A percentile compares a stretch with the other conserved stretches of the same genome.
Evolutionary conservation across 2,797 vertebrate species (phyloP).

Genomic region (Cuculus canorus): DNA sequence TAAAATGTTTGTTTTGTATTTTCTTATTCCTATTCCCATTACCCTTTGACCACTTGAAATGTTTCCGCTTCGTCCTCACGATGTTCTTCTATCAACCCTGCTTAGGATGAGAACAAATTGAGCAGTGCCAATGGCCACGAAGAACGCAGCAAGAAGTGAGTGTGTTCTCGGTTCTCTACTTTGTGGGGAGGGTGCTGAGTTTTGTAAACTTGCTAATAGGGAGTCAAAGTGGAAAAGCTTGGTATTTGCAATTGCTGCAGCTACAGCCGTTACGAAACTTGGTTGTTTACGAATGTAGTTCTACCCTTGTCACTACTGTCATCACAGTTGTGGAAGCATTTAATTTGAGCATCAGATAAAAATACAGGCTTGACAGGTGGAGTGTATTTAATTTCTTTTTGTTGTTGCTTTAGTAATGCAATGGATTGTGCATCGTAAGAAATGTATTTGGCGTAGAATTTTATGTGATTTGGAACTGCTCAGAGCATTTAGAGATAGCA

Average conservation of each 20-base stretch:
- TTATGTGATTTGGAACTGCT: not conserved
- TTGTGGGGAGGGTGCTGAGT: not conserved
- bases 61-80: constrained; percentile 96
- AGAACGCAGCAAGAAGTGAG: constrained; percentile 95
- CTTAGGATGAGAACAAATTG: constrained; percentile 98
- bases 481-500: not conserved
- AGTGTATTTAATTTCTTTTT: not conserved
- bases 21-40: constrained; percentile 93
- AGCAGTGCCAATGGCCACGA: constrained; percentile 92
- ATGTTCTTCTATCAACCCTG: constrained; percentile 99
- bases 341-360: not conserved
- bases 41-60: constrained; percentile 97
- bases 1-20: constrained; percentile 92
- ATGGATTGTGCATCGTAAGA: not conserved
- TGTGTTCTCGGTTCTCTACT: not conserved
- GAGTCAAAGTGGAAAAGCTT: not conserved
- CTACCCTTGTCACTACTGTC: not conserved
- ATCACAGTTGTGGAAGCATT: not conserved
- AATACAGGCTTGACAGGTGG: not conserved
- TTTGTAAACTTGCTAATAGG: not conserved
- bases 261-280: not conserved
- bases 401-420: not conserved
- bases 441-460: not conserved
- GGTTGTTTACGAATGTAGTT: not conserved
- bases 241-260: not conserved